Percentiles rank a stretch among this genome's conserved stretches.
Conservation (phyloP, 2,888 invertebrate genomes). For the Chrysomela aeneicollis region DNA sequence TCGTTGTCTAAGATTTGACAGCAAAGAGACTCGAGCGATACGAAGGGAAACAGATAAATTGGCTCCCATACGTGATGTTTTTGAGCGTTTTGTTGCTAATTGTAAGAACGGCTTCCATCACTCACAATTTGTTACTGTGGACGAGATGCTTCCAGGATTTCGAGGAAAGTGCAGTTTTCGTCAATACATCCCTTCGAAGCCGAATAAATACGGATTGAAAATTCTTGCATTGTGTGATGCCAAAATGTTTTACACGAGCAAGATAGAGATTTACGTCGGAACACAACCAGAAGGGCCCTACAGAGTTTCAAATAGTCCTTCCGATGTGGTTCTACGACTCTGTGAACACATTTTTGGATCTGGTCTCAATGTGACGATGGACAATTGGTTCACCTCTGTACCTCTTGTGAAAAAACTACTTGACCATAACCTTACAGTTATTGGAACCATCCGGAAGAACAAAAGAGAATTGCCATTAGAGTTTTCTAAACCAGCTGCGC, state of each 20-base stretch:
- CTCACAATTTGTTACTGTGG: constrained; percentile 40
- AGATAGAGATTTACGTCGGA: constrained; percentile 18
- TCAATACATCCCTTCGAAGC: constrained; percentile 52
- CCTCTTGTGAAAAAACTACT: constrained; percentile 16
- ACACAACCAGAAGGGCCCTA: constrained; percentile 16
- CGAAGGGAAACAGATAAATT: constrained; percentile 39
- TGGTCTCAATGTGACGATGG: constrained; percentile 10
- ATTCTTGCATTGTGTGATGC: constrained; percentile 39
- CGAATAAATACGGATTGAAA: constrained; percentile 51
- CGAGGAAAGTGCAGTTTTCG: constrained; percentile 47
- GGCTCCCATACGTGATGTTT: constrained; percentile 47
- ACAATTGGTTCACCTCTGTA: constrained; percentile 14
- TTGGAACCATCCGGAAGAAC: constrained; percentile 21
- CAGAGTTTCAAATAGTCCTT: constrained; percentile 13
- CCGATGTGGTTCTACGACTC: constrained; percentile 6
- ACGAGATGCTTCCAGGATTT: constrained; percentile 49
- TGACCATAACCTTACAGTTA: constrained; percentile 15
- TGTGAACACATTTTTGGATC: constrained; percentile 15
- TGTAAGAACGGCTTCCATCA: constrained; percentile 36
- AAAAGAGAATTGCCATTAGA: constrained; percentile 14
- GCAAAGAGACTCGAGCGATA: constrained; percentile 23
- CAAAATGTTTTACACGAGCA: constrained; percentile 20
- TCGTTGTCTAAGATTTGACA: constrained; percentile 44
- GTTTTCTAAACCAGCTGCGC: constrained; percentile 9
- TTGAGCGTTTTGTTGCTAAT: constrained; percentile 48